Percentiles rank a stretch among this genome's conserved stretches.
Evolutionary conservation across 1,140 invertebrate species (phyloP).

Genomic region (Lysiphlebus fabarum): DNA sequence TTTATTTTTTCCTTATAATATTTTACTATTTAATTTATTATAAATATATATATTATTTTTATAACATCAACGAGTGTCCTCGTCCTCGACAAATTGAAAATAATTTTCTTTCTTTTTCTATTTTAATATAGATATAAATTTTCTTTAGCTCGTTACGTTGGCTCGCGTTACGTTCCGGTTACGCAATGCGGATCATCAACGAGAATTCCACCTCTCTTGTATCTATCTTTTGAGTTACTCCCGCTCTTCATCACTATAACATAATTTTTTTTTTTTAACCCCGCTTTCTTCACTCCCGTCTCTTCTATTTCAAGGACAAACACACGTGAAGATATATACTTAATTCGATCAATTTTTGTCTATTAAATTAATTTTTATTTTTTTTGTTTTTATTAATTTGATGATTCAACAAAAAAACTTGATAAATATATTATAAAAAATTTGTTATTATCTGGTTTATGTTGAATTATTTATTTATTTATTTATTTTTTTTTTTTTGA

Average conservation of each 20-base stretch:
- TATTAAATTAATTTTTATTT: not conserved
- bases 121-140: not conserved
- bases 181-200: conserved; percentile 23
- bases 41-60: conserved; percentile 1
- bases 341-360: not conserved
- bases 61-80: not conserved
- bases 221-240: conserved; percentile 12
- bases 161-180: conserved; percentile 24
- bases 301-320: conserved; percentile 22
- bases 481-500: not conserved
- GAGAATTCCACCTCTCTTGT: conserved; percentile 19
- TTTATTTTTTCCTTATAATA: no score
- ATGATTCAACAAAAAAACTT: not conserved
- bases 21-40: not conserved
- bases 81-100: conserved; percentile 5
- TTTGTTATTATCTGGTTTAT: conserved; percentile 1
- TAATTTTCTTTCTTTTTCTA: conserved; percentile 5
- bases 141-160: conserved; percentile 19
- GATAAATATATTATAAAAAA: not conserved
- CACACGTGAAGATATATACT: conserved; percentile 9
- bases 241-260: not conserved
- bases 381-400: no score
- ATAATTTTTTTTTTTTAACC: not conserved
- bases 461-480: no score
- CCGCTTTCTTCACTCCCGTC: conserved; percentile 4